Conservation (phyloP, 2,113 vertebrate genomes). For the Carollia perspicillata region DNA sequence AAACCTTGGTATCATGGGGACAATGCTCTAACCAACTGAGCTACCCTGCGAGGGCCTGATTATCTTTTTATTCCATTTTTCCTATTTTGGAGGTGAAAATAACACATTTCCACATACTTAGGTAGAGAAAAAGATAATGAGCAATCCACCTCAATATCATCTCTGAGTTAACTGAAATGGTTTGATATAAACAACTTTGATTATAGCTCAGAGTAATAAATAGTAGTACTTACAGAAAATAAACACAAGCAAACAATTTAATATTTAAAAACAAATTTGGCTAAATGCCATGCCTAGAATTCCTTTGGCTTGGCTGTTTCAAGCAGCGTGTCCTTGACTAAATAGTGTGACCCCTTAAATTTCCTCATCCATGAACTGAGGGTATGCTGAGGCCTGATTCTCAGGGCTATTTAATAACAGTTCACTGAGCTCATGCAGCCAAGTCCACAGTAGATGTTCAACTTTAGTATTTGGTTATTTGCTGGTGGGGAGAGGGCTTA, state of each 20-base stretch:
- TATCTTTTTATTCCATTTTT: background rate
- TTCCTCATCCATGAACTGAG: background rate
- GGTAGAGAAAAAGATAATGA: background rate
- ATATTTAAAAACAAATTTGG: background rate
- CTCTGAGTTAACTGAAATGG: background rate
- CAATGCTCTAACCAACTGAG: too few relatives aligned
- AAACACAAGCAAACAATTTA: background rate
- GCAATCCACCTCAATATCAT: background rate
- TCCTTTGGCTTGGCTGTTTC: background rate
- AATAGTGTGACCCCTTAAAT: background rate
- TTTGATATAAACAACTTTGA: background rate
- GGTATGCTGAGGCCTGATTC: rapidly evolving
- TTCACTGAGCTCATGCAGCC: too few relatives aligned
- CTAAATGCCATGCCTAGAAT: background rate
- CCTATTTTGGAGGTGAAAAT: background rate
- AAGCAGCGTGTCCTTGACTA: background rate
- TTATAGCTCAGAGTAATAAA: slow-evolving; percentile 8
- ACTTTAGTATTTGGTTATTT: background rate
- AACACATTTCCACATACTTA: background rate
- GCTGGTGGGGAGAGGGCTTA: background rate
- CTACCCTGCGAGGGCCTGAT: too few relatives aligned
- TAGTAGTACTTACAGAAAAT: background rate
- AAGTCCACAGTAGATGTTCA: background rate
- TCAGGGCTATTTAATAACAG: background rate
- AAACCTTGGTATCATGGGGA: too few relatives aligned